Base-by-base conservation (phyloP, 2,113 vertebrate species). In the Nicator chloris region DNA sequence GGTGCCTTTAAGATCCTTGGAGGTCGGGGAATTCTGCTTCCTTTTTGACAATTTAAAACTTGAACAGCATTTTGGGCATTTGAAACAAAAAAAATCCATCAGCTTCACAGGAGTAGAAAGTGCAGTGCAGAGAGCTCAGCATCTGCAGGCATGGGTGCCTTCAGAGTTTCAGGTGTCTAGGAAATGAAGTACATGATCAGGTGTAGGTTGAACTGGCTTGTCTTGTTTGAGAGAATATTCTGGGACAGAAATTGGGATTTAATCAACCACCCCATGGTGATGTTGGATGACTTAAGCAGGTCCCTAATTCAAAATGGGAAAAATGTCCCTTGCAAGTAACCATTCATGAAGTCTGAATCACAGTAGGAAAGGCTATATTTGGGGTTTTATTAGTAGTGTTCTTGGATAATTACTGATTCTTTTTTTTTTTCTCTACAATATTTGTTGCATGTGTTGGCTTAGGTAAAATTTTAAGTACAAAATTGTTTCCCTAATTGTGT, bases 51-150 rank as follows among this genome's bases (percentile, higher is more conserved):
- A 27, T 33, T 24, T 59, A 15, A 83, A 63, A 30, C 13, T 53
- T 59, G 31, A 49, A 27, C 13, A 40, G 23, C 12, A 21, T 87
- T 92, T 76, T 50, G 2, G 56, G 23, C 23, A 14, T 68, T 88
- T 75, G 56, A 91, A 81, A 75, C 24, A 75, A n/a, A n/a, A n/a
- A 50, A 79, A 80, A 86, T 82, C 30, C 28, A 16, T 76, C n/a
- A 26, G 8, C 33, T 77, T 75, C 53, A 37, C 5, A 6, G 71
- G 66, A 51, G 35, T 20, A 51, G 44, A 37, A 37, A 82, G 27
- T 26, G 8, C 28, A 70, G 2, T 1, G 8, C 26, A 45, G 66
- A 47, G 39, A 22, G 6, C 26, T 51, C 27, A 54, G 17, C 22
- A 44, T 47, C 64, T 95, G 47, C 83, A 88, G 60, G 21, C 4